A percentile compares a stretch with the other conserved stretches of the same genome.
phyloP scores from a whole-genome alignment of 2,113 vertebrate species.

The Redunca redunca region DNA sequence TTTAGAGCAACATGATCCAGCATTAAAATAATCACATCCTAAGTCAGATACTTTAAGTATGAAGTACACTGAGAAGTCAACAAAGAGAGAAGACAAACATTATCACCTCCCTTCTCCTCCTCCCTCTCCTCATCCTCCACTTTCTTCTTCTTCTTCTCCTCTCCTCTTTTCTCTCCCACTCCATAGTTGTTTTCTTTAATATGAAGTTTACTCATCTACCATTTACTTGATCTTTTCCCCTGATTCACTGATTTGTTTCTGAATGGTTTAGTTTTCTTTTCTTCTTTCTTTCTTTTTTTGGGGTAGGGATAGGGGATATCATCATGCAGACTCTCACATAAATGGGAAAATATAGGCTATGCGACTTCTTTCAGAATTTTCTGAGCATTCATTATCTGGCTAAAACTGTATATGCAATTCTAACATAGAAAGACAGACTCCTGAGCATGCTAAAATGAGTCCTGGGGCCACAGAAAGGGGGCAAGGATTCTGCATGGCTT shows the following conservation, averaged over 20 bases:
- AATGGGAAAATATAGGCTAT: neutral
- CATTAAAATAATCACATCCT: conserved; percentile 96
- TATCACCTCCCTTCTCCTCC: conserved; percentile 86
- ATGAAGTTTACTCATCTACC: neutral
- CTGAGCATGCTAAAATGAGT: neutral
- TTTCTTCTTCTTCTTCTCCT: neutral
- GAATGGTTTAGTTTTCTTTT: neutral
- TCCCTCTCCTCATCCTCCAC: neutral
- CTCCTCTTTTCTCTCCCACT: neutral
- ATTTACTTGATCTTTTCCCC: neutral
- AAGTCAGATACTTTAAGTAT: conserved; percentile 95
- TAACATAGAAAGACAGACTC: neutral
- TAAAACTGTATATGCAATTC: neutral
- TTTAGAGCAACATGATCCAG: conserved; percentile 94
- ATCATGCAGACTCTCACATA: neutral
- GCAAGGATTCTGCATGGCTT: neutral
- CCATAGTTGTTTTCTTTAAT: neutral
- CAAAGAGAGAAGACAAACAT: conserved; percentile 92
- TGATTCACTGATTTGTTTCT: neutral
- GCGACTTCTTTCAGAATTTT: neutral
- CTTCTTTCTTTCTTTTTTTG: neutral
- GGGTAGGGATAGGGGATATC: neutral
- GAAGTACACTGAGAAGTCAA: conserved; percentile 92
- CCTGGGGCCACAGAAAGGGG: neutral
- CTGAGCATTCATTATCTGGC: neutral